Conservation (phyloP, 1,140 invertebrate genomes). For the silkworm (Bombyx mori) region ASM3026992v2 NC_085119.1:2889001-2889500, state of each 20-base stretch:
- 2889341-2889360: not conserved
- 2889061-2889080: too few relatives aligned
- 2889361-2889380: not conserved
- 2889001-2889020: too few relatives aligned
- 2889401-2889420: not conserved
- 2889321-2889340: not conserved
- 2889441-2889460: too few relatives aligned
- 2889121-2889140: conserved; percentile 1
- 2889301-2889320: not conserved
- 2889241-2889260: conserved; percentile 32
- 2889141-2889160: conserved; percentile 13
- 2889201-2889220: conserved; percentile 35
- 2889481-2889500: too few relatives aligned
- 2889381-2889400: not conserved
- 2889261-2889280: conserved; percentile 37
- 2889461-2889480: too few relatives aligned
- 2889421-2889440: not conserved
- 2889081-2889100: too few relatives aligned
- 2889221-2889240: conserved; percentile 22
- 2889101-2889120: too few relatives aligned
- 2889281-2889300: conserved; percentile 27
- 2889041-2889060: too few relatives aligned
- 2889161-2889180: conserved; percentile 19
- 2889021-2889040: too few relatives aligned
- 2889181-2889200: conserved; percentile 21